Percentiles rank a stretch among this genome's conserved stretches.
Evolutionary conservation across 92 coral and sea anemone genomes (phyloP).

Genomic region (Zoanthus gigantus): DNA sequence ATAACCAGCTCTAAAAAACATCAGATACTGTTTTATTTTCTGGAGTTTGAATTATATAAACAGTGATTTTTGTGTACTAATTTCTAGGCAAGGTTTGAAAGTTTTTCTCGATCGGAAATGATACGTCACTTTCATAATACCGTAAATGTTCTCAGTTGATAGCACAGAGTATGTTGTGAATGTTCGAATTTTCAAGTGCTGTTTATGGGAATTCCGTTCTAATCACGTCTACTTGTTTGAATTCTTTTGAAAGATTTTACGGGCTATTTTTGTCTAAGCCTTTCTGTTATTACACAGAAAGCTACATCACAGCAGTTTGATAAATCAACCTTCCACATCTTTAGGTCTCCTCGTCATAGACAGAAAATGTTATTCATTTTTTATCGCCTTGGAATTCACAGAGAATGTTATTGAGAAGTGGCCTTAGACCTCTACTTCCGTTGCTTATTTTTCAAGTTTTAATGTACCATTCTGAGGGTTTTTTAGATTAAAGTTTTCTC

Average conservation of each 20-base stretch:
- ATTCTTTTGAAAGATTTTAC: conserved; percentile 28
- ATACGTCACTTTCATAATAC: conserved; percentile 45
- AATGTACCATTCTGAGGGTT: conserved; percentile 24
- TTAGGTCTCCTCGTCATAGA: conserved; percentile 2
- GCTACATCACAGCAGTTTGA: background rate
- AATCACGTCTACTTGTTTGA: conserved; percentile 38
- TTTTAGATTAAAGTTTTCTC: conserved; percentile 13
- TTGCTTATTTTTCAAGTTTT: conserved; percentile 15
- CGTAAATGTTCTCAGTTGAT: conserved; percentile 37
- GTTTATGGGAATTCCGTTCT: conserved; percentile 42
- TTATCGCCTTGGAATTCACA: conserved; percentile 41
- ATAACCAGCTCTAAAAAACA: background rate
- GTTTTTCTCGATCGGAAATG: conserved; percentile 28
- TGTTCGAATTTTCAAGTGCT: conserved; percentile 35
- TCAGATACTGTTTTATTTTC: background rate
- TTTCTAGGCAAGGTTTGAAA: background rate
- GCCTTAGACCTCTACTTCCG: conserved; percentile 47
- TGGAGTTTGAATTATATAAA: conserved; percentile 2
- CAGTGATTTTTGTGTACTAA: background rate
- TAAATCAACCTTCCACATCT: conserved; percentile 13
- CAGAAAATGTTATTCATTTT: conserved; percentile 22
- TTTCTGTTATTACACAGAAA: conserved; percentile 2
- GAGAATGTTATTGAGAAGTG: conserved; percentile 42
- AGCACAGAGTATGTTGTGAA: conserved; percentile 40
- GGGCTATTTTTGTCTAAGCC: conserved; percentile 29